Base-by-base conservation (phyloP, 2,797 vertebrate genomes). In the Eupleurogrammus muticus region DNA sequence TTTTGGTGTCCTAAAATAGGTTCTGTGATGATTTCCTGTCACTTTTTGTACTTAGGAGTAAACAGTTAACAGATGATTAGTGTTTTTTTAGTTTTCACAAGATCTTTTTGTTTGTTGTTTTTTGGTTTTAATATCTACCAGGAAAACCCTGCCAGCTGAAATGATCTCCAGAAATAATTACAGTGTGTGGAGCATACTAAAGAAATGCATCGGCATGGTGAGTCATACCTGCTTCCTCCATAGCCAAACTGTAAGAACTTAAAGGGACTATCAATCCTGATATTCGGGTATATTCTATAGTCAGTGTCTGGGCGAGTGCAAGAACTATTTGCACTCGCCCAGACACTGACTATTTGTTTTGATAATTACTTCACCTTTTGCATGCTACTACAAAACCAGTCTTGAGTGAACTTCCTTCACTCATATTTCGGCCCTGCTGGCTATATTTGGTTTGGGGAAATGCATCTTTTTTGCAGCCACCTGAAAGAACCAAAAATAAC, bases 121-220 rank as follows among this genome's bases (percentile, higher is more conserved):
- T 6, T 58, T 55, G 7, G 20, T 67, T 54, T 5, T 38, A 73
- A 80, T 87, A 55, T 85, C 56, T 65, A 14, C 19, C 86, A 99
- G 97, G 91, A 96, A 95, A 38, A 87, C 91, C 0, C 89, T 99
- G 68, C 98, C 97, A 1, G 95, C 96, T 20, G 94, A 96, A 3
- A 99, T 97, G 96, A 96, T 97, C 87, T 95, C 95, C 86, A 96
- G 96, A 81, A 97, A 94, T 67, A 94, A 98, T 83, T 99, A 97
- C 92, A 99, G 97, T 53, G 91, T 99, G 59, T 99, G 97, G 97
- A 96, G 93, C 50, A 97, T 99, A 73, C 90, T 99, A 74, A 98
- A 96, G 89, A 99, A 98, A 84, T 99, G 97, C 89, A 97, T 99
- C 23, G 97, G 98, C 87, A 94, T 99, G 97, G 98, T 99, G 89